Evolutionary conservation across 1,140 invertebrate genomes (phyloP).

Genomic region (Drosophila mojavensis): DNA sequence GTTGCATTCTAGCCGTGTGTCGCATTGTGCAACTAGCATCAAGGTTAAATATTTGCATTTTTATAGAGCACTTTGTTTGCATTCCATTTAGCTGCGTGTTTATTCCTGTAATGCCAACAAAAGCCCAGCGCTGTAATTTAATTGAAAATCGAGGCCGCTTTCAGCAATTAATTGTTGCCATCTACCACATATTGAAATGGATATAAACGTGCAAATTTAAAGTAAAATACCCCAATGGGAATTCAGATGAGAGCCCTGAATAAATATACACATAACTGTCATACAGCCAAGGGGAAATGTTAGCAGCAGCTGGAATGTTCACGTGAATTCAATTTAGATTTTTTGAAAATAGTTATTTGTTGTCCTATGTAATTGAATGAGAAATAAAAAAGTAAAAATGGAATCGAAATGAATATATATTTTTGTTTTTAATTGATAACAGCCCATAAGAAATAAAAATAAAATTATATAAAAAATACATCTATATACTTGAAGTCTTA

Average conservation of each 20-base stretch:
- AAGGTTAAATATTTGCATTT: constrained; percentile 80
- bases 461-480: no score
- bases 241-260: constrained; percentile 21
- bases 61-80: constrained; percentile 54
- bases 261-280: constrained; percentile 16
- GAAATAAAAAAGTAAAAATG: no score
- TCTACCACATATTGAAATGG: constrained; percentile 24
- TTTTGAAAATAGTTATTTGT: no score
- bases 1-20: constrained; percentile 17
- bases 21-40: constrained; percentile 58
- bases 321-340: no score
- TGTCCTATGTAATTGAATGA: no score
- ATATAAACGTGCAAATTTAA: constrained; percentile 35
- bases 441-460: no score
- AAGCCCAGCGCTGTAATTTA: constrained; percentile 54
- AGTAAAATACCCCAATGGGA: constrained; percentile 37
- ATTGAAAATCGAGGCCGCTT: constrained; percentile 52
- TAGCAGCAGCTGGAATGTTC: constrained; percentile 3
- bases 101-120: constrained; percentile 39
- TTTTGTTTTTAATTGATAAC: no score
- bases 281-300: constrained; percentile 19
- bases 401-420: no score
- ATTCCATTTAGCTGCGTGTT: constrained; percentile 42
- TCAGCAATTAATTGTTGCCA: constrained; percentile 58
- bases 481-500: no score